Evolutionary conservation across 2,888 invertebrate species (phyloP).

Genomic region (Synergus gifuensis): DNA sequence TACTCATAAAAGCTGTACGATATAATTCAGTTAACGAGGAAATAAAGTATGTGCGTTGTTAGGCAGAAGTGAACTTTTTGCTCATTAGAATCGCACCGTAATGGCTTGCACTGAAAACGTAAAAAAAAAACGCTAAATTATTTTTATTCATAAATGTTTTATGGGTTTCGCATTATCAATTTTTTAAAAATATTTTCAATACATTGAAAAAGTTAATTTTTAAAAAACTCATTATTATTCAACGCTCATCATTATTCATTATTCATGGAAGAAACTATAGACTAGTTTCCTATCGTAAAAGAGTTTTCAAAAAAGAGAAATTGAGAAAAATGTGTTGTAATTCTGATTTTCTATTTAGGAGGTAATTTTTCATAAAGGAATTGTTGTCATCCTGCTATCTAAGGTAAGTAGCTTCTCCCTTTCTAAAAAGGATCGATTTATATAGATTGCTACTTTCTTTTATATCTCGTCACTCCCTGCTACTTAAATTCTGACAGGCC

Average conservation of each 20-base stretch:
- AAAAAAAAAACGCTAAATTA: background rate
- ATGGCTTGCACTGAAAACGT: background rate
- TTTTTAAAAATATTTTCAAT: background rate
- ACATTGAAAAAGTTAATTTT: background rate
- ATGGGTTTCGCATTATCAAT: background rate
- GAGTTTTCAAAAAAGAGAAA: background rate
- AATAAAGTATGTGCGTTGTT: conserved; percentile 25
- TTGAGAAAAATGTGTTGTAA: background rate
- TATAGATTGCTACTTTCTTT: conserved; percentile 14
- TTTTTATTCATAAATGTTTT: background rate
- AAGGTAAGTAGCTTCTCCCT: conserved; percentile 5
- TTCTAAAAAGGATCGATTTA: conserved; percentile 11
- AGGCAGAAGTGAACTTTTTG: conserved; percentile 10
- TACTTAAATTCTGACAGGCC: conserved; percentile 5
- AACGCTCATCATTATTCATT: background rate
- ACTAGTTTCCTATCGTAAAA: background rate
- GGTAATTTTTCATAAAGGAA: background rate
- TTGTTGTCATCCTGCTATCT: background rate
- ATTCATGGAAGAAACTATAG: background rate
- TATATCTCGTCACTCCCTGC: background rate
- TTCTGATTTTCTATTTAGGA: background rate
- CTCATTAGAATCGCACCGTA: conserved; percentile 14
- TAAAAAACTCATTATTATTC: background rate
- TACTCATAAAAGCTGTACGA: background rate
- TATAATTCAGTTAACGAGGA: conserved; percentile 31